Conservation (phyloP, 2,797 vertebrate species). For the Valencia hispanica region DNA sequence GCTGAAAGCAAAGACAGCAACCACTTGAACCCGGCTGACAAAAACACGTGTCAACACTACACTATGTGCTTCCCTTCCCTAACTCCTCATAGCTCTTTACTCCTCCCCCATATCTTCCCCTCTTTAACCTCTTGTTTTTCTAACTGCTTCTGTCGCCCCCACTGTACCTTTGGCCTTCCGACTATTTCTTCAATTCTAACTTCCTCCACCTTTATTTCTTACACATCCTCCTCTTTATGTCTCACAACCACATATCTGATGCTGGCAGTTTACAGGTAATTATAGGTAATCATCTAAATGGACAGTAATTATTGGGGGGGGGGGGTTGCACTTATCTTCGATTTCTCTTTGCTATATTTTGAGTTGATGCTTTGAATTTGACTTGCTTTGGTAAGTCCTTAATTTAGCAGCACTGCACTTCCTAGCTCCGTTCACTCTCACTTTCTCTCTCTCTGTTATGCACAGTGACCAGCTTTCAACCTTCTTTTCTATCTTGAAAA, state of each 20-base stretch:
- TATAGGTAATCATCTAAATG: slow-evolving; percentile 87
- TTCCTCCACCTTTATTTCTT: slow-evolving; percentile 41
- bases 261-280: slow-evolving; percentile 87
- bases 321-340: slow-evolving; percentile 27
- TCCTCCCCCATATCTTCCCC: slow-evolving; percentile 2
- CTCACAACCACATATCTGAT: slow-evolving; percentile 71
- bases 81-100: slow-evolving; percentile 20
- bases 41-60: slow-evolving; percentile 70
- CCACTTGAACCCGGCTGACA: slow-evolving; percentile 67
- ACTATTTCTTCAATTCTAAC: slow-evolving; percentile 35
- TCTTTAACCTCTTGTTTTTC: slow-evolving; percentile 31
- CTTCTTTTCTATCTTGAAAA: background rate
- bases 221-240: slow-evolving; percentile 48
- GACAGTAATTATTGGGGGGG: slow-evolving; percentile 85
- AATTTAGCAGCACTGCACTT: slow-evolving; percentile 30
- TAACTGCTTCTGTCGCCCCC: slow-evolving; percentile 35
- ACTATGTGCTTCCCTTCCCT: slow-evolving; percentile 36
- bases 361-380: slow-evolving; percentile 53
- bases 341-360: slow-evolving; percentile 66
- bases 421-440: background rate
- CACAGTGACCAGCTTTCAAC: background rate
- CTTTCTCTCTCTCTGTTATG: background rate
- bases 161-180: slow-evolving; percentile 42
- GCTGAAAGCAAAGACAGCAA: slow-evolving; percentile 59
- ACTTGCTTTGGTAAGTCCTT: slow-evolving; percentile 57